Evolutionary conservation across 2,888 invertebrate genomes (phyloP).

Genomic region (Aleiodes alternator): DNA sequence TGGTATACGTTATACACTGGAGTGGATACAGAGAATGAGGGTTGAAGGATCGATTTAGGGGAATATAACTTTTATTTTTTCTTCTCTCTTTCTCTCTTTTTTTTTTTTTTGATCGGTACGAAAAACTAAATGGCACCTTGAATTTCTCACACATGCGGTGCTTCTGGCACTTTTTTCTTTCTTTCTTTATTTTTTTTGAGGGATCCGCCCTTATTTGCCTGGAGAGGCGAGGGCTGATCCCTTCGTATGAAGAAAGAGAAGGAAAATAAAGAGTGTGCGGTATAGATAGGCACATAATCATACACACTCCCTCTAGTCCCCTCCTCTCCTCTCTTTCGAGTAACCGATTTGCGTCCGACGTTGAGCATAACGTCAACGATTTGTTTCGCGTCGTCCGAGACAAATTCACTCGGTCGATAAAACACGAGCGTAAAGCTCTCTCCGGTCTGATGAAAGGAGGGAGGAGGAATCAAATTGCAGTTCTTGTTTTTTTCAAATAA

Average conservation of each 20-base stretch:
- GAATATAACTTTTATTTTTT: slow-evolving; percentile 38
- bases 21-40: slow-evolving; percentile 21
- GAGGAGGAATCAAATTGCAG: neutral
- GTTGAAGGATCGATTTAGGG: slow-evolving; percentile 47
- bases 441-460: slow-evolving; percentile 11
- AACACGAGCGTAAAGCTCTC: slow-evolving; percentile 54
- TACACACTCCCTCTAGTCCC: slow-evolving; percentile 33
- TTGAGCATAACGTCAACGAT: slow-evolving; percentile 52
- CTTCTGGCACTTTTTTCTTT: slow-evolving; percentile 15
- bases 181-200: slow-evolving; percentile 4
- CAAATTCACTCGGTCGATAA: slow-evolving; percentile 49
- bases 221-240: slow-evolving; percentile 41
- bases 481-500: too few species aligned
- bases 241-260: slow-evolving; percentile 32
- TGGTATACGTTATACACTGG: slow-evolving; percentile 15
- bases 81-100: too few species aligned
- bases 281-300: slow-evolving; percentile 60
- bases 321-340: slow-evolving; percentile 25
- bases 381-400: slow-evolving; percentile 55
- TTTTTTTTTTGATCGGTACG: slow-evolving; percentile 33
- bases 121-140: slow-evolving; percentile 47
- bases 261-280: slow-evolving; percentile 52
- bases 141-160: slow-evolving; percentile 46
- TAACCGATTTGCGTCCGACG: slow-evolving; percentile 56
- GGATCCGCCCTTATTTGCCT: slow-evolving; percentile 57